Base-by-base conservation (phyloP, 1,140 invertebrate species). In the Lepidurus apus region DNA sequence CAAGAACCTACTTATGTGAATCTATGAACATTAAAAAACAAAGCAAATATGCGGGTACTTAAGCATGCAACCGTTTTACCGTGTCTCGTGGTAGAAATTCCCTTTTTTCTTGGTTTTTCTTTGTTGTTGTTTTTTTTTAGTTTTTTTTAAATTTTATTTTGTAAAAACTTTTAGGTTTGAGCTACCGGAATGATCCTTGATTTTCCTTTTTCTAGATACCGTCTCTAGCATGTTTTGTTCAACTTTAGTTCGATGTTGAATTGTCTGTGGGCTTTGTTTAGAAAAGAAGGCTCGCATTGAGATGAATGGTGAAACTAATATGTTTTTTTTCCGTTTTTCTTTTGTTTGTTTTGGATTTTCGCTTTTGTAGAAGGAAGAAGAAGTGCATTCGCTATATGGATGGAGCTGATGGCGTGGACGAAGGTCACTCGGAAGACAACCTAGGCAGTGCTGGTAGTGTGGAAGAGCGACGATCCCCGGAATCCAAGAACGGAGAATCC, bases 301-400 rank as follows among this genome's bases (percentile, higher is more conserved):
- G 34, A 34, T 34, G 34, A 34, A 26, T 26, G 26, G 26, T 1
- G 26, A 26, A 26, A 34, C 34, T 34, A 34, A 34, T 34, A 34
- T 34, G 34, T 34, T 34, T 34, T 34, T 34, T 34, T 34, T 3
- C 34, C 34, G 1, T 26, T 34, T 34, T 45, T 43, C 45, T 45
- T 77, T 53, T 77, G 21, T 53, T 42, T 45, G 26, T 78, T 47
- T 17, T 78, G 75, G n/a, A 7, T 34, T 42, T 1, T 75, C 74
- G 17, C 75, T 81, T 84, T 90, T 91, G 43, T 89, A 98, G 96
- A 89, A 93, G 96, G 89, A 98, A 98, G 90, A 98, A 98, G 89
- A 98, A 97, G 88, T 98, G 96, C 89, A 95, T 97, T 85, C 92
- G 95, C 80, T 97, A 97, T 87, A 92, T 95, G 91, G 90, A 91